Percentiles rank a stretch among this genome's conserved stretches.
Conservation (phyloP, 2,113 vertebrate genomes). For the Otis tarda region DNA sequence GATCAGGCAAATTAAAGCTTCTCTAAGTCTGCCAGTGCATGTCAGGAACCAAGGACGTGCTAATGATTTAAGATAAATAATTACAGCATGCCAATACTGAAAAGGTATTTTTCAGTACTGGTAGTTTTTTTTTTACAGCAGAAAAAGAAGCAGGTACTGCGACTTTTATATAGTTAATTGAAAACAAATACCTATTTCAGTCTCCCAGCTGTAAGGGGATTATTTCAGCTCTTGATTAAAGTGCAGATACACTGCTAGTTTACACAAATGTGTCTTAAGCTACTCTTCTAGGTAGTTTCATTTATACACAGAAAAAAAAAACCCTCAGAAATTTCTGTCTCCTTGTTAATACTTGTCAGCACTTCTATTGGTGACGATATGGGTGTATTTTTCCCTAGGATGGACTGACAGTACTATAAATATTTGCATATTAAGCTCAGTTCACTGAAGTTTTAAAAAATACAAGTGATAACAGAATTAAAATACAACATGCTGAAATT, state of each 20-base stretch:
- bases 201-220: not conserved
- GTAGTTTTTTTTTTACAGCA: not conserved
- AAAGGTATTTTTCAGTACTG: not conserved
- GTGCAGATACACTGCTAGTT: not conserved
- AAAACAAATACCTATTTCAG: not conserved
- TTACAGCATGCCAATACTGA: not conserved
- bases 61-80: not conserved
- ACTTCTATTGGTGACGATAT: not conserved
- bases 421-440: not conserved
- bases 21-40: not conserved
- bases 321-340: not conserved
- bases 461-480: not conserved
- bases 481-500: not conserved
- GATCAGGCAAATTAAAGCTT: not conserved
- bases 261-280: not conserved
- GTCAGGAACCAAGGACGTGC: not conserved
- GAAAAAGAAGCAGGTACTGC: not conserved
- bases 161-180: not conserved
- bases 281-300: not conserved
- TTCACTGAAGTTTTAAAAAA: not conserved
- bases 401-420: not conserved
- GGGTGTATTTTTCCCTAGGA: not conserved
- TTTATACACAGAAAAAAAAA: not conserved
- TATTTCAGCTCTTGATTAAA: not conserved
- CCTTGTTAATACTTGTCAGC: not conserved